Evolutionary conservation across 2,113 vertebrate species (phyloP), one percentile per base, ranked within the genome.

Genomic region (Gadus chalcogrammus): DNA sequence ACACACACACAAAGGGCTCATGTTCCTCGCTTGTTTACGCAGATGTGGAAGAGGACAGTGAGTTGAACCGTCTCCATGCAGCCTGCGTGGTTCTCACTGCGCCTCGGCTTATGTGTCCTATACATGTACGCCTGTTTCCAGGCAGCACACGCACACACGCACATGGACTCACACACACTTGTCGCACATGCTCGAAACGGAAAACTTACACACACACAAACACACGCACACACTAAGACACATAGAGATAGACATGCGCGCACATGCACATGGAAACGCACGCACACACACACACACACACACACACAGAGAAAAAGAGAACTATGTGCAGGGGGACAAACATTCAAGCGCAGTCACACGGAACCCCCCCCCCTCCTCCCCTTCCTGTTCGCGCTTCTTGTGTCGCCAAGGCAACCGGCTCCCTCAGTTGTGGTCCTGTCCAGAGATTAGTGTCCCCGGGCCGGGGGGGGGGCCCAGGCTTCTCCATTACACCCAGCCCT

Each of bases 371-470:
- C 18, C n/a, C 58, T n/a, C 31, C 69, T 69, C 69, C 27, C 48
- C 31, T 31, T 31, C 31, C 31, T 31, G 31, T 31, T 31, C 31
- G 5, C 31, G 31, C 31, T 31, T 31, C 31, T 31, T 31, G 60
- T 65, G 68, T 78, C 35, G 17, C 73, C 65, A 71, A 53, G 65
- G 68, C 69, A 79, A 73, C 56, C 15, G 18, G 55, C 58, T 35
- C 15, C 22, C 77, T 86, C 71, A 69, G 64, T 83, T 87, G 82
- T 82, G 82, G 79, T 72, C 68, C 13, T 52, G 61, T 67, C 86
- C 58, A 74, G 73, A 72, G 73, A 72, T 60, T 48, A 48, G 63
- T 72, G 70, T 75, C 27, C n/a, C 68, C 79, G 87, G 84, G 85
- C 73, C 72, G 80, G 70, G 28, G 42, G 42, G 42, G 55, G 55